A percentile compares a stretch with the other conserved stretches of the same genome.
phyloP scores from a whole-genome alignment of 2,888 invertebrate species.

The Amphipoea oculea region DNA sequence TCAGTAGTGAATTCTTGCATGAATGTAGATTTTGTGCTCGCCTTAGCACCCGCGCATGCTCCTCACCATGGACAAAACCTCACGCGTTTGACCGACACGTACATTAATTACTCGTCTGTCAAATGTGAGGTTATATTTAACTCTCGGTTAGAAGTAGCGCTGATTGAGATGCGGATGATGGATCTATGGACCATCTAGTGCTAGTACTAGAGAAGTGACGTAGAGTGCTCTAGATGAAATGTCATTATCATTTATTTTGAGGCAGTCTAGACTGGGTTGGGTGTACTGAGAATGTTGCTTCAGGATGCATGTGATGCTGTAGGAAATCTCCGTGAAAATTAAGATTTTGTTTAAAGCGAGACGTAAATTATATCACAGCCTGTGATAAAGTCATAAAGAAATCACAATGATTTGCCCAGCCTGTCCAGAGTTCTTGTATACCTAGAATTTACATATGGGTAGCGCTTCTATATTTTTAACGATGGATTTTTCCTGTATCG shows the following conservation, averaged over 20 bases:
- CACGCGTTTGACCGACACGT: constrained; percentile 30
- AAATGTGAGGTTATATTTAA: constrained; percentile 63
- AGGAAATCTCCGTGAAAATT: neutral
- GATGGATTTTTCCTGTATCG: constrained; percentile 19
- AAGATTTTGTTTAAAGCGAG: neutral
- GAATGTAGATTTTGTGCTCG: too few relatives aligned
- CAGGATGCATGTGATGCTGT: neutral
- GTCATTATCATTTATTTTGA: constrained; percentile 58
- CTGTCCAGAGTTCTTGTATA: neutral
- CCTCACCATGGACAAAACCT: constrained; percentile 4
- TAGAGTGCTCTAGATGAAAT: constrained; percentile 41
- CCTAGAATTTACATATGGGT: neutral
- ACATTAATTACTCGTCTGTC: constrained; percentile 64
- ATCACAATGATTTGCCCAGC: neutral
- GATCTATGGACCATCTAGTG: constrained; percentile 31
- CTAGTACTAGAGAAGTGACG: constrained; percentile 11
- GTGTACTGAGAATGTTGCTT: constrained; percentile 10
- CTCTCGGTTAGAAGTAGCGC: constrained; percentile 38
- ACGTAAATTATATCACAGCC: neutral
- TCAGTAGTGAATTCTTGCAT: too few relatives aligned
- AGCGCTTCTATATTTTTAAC: constrained; percentile 20
- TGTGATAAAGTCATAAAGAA: too few relatives aligned
- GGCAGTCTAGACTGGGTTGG: constrained; percentile 21
- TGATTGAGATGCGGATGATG: constrained; percentile 54
- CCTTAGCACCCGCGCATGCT: neutral